These are phyloP conservation scores for Galleria mellonella DNA, from an alignment of 1,140 invertebrate species.

Conservation along the genomic window DNA sequence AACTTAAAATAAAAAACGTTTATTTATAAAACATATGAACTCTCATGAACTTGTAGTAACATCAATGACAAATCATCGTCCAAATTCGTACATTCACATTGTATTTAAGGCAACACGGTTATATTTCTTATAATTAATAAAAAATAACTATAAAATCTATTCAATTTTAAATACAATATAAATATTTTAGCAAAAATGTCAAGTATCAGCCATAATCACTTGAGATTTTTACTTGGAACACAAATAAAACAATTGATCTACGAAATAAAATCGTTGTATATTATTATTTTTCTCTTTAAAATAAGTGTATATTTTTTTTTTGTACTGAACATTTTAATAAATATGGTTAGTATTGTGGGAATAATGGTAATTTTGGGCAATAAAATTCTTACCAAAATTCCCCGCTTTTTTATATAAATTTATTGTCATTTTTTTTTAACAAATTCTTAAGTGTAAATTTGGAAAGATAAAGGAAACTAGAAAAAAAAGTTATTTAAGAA, in stretches of 20 bases:
- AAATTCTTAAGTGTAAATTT: constrained; percentile 6
- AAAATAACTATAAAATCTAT: constrained; percentile 6
- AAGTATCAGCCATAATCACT: constrained; percentile 62
- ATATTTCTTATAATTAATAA: constrained; percentile 23
- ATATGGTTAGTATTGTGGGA: constrained; percentile 16
- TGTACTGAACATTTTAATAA: constrained; percentile 15
- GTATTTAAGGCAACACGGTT: constrained; percentile 48
- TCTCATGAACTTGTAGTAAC: constrained; percentile 16
- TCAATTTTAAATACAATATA: constrained; percentile 16
- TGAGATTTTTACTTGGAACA: constrained; percentile 50
- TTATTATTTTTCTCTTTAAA: constrained; percentile 10
- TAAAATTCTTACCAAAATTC: constrained; percentile 30
- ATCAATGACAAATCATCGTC: constrained; percentile 37
- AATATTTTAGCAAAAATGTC: constrained; percentile 56
- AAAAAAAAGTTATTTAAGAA: constrained; percentile 2
- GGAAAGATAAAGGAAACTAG: background rate
- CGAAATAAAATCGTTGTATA: constrained; percentile 33
- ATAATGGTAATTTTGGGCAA: constrained; percentile 45
- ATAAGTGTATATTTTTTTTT: constrained; percentile 11
- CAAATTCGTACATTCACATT: constrained; percentile 50
- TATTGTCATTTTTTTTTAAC: constrained; percentile 8
- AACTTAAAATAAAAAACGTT: constrained; percentile 68
- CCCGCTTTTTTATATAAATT: constrained; percentile 12
- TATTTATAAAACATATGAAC: constrained; percentile 52
- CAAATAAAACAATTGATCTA: constrained; percentile 2